A percentile compares a stretch with the other conserved stretches of the same genome.
Evolutionary conservation across 2,797 vertebrate species (phyloP).

Genomic region (Anguilla marmorata): DNA sequence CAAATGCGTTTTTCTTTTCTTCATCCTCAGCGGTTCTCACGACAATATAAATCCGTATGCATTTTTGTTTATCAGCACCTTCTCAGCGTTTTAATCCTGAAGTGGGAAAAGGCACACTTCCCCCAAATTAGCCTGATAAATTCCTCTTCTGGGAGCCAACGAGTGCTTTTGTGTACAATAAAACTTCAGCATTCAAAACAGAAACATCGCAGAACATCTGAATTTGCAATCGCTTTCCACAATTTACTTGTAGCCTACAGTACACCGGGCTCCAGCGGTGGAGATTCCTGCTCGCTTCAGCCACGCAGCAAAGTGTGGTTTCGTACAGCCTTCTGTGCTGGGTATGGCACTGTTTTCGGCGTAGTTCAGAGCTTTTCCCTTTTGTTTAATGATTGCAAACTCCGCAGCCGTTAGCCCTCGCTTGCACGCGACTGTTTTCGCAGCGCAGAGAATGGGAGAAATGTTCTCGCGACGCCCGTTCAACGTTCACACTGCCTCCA

Average conservation of each 20-base stretch:
- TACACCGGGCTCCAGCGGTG: neutral
- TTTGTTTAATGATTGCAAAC: slow-evolving; percentile 19
- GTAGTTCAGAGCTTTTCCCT: slow-evolving; percentile 18
- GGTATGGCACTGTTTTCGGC: neutral
- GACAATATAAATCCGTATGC: slow-evolving; percentile 20
- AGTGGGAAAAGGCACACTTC: neutral
- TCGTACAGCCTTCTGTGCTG: slow-evolving; percentile 14
- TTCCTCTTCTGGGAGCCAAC: neutral
- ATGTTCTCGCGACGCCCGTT: slow-evolving; percentile 29
- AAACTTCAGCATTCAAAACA: neutral
- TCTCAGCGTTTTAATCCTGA: slow-evolving; percentile 16
- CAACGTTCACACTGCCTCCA: slow-evolving; percentile 39
- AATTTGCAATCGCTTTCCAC: neutral
- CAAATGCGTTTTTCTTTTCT: slow-evolving; percentile 61
- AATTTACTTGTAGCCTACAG: slow-evolving; percentile 14
- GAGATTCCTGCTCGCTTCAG: slow-evolving; percentile 8
- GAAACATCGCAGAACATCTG: neutral
- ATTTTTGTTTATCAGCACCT: slow-evolving; percentile 23
- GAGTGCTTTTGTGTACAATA: neutral
- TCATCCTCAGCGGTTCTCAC: slow-evolving; percentile 66
- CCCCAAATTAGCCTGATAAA: neutral
- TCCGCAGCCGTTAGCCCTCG: neutral
- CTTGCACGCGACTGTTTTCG: neutral
- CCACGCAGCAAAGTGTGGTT: neutral
- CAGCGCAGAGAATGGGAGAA: neutral